phyloP scores from a whole-genome alignment of 2,113 vertebrate genomes.

The Catharus fuscescens region DNA sequence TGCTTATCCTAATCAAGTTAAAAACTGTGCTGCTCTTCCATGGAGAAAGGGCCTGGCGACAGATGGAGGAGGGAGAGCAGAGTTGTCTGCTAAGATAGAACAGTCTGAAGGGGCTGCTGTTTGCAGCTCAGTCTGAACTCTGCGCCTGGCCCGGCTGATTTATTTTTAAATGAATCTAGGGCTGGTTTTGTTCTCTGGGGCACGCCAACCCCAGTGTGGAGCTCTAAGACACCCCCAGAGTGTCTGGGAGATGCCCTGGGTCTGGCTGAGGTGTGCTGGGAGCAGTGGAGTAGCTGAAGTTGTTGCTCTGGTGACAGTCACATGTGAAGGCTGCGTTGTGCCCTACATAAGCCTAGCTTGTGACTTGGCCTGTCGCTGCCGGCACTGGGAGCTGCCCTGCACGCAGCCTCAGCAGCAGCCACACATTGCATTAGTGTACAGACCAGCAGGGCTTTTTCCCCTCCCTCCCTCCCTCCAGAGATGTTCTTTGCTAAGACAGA shows the following conservation, averaged over 20 bases:
- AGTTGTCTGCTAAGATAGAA: background rate
- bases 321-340: background rate
- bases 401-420: background rate
- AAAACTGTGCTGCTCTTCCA: background rate
- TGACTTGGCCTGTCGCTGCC: background rate
- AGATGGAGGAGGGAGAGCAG: background rate
- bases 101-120: background rate
- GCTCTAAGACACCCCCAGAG: rapidly evolving
- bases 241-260: background rate
- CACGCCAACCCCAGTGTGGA: background rate
- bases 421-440: background rate
- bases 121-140: background rate
- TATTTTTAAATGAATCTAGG: background rate
- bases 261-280: background rate
- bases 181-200: background rate
- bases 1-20: background rate
- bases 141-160: background rate
- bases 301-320: conserved; percentile 29
- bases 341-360: background rate
- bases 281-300: background rate
- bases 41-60: background rate
- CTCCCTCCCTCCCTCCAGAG: background rate
- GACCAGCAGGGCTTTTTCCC: background rate
- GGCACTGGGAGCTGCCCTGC: background rate
- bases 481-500: background rate